phyloP scores from a whole-genome alignment of 2,888 invertebrate genomes.

The Acleris emargana region DNA sequence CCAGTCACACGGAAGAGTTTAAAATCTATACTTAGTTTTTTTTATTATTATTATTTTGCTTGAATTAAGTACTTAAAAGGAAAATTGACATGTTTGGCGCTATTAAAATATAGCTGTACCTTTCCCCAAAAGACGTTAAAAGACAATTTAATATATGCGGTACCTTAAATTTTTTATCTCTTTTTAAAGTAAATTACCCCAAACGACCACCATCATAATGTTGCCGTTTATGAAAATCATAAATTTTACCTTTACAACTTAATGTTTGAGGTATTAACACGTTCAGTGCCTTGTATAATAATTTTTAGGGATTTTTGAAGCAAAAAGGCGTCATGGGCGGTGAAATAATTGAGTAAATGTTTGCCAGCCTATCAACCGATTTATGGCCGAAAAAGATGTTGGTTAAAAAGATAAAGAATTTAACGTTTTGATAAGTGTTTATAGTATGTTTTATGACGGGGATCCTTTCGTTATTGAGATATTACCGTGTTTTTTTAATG shows the following conservation, averaged over 20 bases:
- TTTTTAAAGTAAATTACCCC: conserved; percentile 36
- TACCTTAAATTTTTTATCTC: conserved; percentile 26
- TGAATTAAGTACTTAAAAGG: neutral
- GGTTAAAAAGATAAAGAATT: conserved; percentile 46
- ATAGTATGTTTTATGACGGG: conserved; percentile 21
- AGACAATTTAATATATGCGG: conserved; percentile 12
- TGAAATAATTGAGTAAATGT: conserved; percentile 51
- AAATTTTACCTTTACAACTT: conserved; percentile 60
- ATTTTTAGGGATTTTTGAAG: no score
- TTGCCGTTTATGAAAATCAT: conserved; percentile 47
- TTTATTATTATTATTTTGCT: no score
- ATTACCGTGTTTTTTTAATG: neutral
- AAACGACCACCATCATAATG: conserved; percentile 37
- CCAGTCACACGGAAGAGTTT: no score
- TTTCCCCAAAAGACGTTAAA: neutral
- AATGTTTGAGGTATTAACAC: conserved; percentile 41
- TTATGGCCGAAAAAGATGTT: conserved; percentile 49
- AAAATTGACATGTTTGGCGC: neutral
- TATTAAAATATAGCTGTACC: neutral
- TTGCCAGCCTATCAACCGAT: conserved; percentile 54
- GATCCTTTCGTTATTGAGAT: neutral
- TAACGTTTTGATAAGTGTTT: conserved; percentile 32
- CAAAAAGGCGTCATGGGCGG: no score
- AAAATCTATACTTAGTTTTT: no score
- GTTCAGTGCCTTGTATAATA: no score